These are phyloP conservation scores for Eurosta solidaginis DNA, from an alignment of 1,140 invertebrate genomes.

Conservation along the genomic window DNA sequence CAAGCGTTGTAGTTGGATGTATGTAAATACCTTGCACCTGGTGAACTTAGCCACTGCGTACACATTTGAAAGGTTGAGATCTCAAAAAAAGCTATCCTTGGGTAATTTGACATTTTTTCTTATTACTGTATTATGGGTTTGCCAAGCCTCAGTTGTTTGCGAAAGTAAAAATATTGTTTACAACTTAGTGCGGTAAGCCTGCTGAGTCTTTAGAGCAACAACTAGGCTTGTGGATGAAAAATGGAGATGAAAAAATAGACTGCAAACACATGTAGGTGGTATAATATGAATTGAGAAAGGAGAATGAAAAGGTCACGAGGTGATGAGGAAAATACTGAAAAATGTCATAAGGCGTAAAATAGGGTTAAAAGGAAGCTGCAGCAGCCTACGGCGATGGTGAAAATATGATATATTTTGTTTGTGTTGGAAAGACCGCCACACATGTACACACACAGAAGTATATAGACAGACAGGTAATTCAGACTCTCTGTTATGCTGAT, in stretches of 20 bases:
- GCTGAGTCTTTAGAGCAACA: constrained; percentile 35
- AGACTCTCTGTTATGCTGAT: constrained; percentile 29
- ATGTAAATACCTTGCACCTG: background rate
- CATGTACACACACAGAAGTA: background rate
- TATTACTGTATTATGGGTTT: constrained; percentile 29
- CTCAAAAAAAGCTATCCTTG: background rate
- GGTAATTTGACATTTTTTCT: background rate
- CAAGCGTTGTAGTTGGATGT: background rate
- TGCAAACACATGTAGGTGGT: too few relatives aligned
- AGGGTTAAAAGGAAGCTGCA: too few relatives aligned
- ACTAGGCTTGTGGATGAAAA: too few relatives aligned
- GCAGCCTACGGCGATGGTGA: background rate
- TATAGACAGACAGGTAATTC: background rate
- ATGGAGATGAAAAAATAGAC: too few relatives aligned
- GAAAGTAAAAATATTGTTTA: constrained; percentile 29
- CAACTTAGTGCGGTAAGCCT: constrained; percentile 35
- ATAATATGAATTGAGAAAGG: too few relatives aligned
- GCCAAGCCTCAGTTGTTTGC: constrained; percentile 35
- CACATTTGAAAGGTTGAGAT: too few relatives aligned
- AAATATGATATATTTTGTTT: too few relatives aligned
- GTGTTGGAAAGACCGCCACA: background rate
- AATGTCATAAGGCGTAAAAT: too few relatives aligned
- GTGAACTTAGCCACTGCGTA: background rate
- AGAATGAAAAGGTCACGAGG: too few relatives aligned
- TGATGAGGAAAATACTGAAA: too few relatives aligned